Evolutionary conservation across 23 tunicate species (phyloP), one percentile per base, ranked within the genome.

Genomic region (Styela clava): DNA sequence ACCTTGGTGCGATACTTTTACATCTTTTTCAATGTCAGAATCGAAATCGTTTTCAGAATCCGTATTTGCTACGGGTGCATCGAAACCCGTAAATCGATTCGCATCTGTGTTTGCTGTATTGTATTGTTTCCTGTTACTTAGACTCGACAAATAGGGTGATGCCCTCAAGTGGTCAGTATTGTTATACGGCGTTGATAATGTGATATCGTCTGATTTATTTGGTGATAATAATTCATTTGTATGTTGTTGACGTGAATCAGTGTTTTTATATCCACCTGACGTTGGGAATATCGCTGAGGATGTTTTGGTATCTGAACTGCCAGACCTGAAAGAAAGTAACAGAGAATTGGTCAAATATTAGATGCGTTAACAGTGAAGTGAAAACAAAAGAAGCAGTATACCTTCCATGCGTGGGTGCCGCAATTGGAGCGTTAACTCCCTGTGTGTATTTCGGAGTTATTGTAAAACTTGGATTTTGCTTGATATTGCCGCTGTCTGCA

Each of bases 21-120:
- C 24, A 27, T 74, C 82, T 27, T 79, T 63, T 44, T 86, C 90
- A 1, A 87, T 25, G 68, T 87, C 91, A 69, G 91, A 87, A 82
- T 87, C 91, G 74, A 87, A 87, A 30, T 82, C 83, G 2, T 77
- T 62, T 31, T 74, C 86, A 20, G 44, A 33, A 26, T 52, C 61
- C 18, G 79, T 25, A 67, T 67, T 27, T 29, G 71, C 16, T 67
- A 29, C 2, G 12, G 71, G 71, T 27, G 71, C 71, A 29, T 67
- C 31, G 24, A 67, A 67, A 18, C 71, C 71, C 19, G 31, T 67
- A 25, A 67, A 67, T 16, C 30, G 31, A 67, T 67, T 67, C 19
- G 0, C 31, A 18, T 67, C 31, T 24, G 30, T 18, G 12, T 18
- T 19, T 67, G 56, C 7, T 44, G 7, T 44, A 12, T 67, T 67